Base-by-base conservation (phyloP, 37 sponge, comb jelly and placozoan species). In the Tethya wilhelma region DNA sequence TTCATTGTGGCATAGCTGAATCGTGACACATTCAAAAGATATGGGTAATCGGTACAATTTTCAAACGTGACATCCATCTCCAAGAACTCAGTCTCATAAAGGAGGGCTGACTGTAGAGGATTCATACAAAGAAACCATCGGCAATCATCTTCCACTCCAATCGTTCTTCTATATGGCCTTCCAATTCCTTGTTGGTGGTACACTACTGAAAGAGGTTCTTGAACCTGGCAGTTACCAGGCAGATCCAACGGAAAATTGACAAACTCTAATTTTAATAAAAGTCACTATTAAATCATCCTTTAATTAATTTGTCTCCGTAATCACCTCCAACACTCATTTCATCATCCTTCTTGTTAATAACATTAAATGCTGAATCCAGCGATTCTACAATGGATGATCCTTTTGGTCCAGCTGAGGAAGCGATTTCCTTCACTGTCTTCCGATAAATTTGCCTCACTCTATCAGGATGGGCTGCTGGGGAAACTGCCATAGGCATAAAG, bases 401-500 rank as follows among this genome's bases (percentile, higher is more conserved):
- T 9, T 25, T 63, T 63, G 64, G 64, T 26, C 64, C 64, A 29
- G 64, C 64, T 29, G 30, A 8, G 9, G 64, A 12, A 23, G 64
- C 26, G 20, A 63, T 63, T 8, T 26, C 31, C 26, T 63, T 63
- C 8, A 63, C 31, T 8, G 64, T 22, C 64, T 63, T 63, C 64
- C 64, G 9, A 25, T 63, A 63, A 63, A 63, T 63, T 9, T 63
- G 64, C 31, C 26, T 63, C 20, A 63, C 64, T 22, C 64, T 63
- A 22, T 63, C 64, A 63, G 64, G 64, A 63, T 63, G 64, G 26
- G 64, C 64, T 63, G 64, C 64, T n/a, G 64, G 17, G 7, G 64
- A 63, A 23, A 63, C 64, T 29, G 64, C 64, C 64, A 63, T 63
- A n/a, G 64, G 64, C 64, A 63, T 63, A 63, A 63, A 63, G 26